These are phyloP conservation scores for Drosophila lutescens DNA, from an alignment of 2,888 invertebrate species.

Conservation along the genomic window DNA sequence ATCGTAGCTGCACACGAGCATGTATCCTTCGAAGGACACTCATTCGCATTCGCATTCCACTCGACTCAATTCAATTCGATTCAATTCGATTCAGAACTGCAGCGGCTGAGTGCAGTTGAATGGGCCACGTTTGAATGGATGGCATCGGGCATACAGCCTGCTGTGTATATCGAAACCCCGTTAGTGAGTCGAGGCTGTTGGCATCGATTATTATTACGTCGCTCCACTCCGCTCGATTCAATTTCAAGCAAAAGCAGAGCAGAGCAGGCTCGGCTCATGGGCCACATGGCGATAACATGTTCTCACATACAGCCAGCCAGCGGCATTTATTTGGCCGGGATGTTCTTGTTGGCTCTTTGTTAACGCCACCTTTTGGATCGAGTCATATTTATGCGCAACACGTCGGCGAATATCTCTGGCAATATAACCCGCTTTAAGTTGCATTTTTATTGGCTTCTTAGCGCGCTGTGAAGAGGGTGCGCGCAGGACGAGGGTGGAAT, in stretches of 20 bases:
- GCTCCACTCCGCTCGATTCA: constrained; percentile 4
- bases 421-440: constrained; percentile 74
- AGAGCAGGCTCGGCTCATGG: not conserved
- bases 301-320: constrained; percentile 23
- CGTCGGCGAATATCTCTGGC: constrained; percentile 64
- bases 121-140: constrained; percentile 46
- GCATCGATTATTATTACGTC: constrained; percentile 57
- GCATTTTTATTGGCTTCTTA: constrained; percentile 74
- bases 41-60: constrained; percentile 6
- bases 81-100: constrained; percentile 20
- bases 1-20: constrained; percentile 19
- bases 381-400: constrained; percentile 69
- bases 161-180: constrained; percentile 17
- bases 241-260: constrained; percentile 29
- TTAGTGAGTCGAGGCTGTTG: constrained; percentile 40
- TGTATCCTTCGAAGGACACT: constrained; percentile 12
- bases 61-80: constrained; percentile 16
- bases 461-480: constrained; percentile 45
- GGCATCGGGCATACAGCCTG: constrained; percentile 24
- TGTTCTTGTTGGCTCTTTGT: constrained; percentile 40
- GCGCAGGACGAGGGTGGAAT: constrained; percentile 52
- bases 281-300: constrained; percentile 38
- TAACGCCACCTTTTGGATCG: constrained; percentile 53
- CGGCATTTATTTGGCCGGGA: constrained; percentile 29
- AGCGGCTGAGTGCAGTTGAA: constrained; percentile 37